Evolutionary conservation across 2,888 invertebrate genomes (phyloP), one percentile per base, ranked within the genome.

Genomic region (Athrips mouffetella): DNA sequence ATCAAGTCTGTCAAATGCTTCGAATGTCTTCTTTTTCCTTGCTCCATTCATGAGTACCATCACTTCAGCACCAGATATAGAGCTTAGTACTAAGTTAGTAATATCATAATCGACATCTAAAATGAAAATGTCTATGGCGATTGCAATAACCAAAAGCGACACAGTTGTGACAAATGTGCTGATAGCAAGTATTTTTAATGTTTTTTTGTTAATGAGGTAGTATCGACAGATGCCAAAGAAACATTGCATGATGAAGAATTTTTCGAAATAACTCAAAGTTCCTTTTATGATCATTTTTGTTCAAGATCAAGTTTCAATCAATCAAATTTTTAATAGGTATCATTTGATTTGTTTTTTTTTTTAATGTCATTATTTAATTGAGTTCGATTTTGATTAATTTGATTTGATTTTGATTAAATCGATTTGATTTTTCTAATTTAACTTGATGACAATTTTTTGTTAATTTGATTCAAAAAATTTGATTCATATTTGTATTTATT

Each of bases 171-270:
- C 30, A 10, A 61, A 65, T 1, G 76, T 60, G 0, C 51, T 13
- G 25, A n/a, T 73, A 66, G n/a, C 75, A 67, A 0, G 73, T 29
- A 0, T 62, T 31, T 45, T 49, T 70, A 0, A 31, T 51, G 33
- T 60, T 1, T 48, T 44, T 27, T 56, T 49, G 1, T 58, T 42
- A 1, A 80, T 48, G 4, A 78, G 64, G 33, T 67, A 72, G 0
- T 70, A 65, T 3, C 82, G 65, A 50, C 79, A 80, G 10, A 84
- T 63, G 31, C 76, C 72, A 40, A 70, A 67, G 1, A 76, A 59
- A 39, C 60, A 72, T 52, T 78, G 74, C 1, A 78, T 30, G 1
- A 73, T 48, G 0, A 79, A 63, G 1, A 74, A 48, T 48, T 54
- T 60, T 10, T 53, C 59, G 10, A 73, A 66, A 45, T 55, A 54